Evolutionary conservation across 2,797 vertebrate species (phyloP), one percentile per base, ranked within the genome.

Genomic region (Mareca strepera): DNA sequence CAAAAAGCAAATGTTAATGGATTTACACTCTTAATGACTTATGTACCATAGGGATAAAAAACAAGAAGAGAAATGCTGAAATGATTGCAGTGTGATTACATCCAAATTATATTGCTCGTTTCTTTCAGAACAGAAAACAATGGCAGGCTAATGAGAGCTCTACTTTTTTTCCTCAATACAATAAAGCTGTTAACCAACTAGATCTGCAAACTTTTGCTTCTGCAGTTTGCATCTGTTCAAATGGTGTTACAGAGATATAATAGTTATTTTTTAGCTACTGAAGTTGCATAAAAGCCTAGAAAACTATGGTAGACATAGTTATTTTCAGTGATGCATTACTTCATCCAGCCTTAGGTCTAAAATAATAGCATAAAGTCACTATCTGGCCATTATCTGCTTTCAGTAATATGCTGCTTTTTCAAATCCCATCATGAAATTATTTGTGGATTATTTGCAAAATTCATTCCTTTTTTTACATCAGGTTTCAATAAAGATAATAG

Each of bases 371-470:
- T 80, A 33, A 85, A 88, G 29, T 94, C 78, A 72, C 88, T 93
- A 46, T 91, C 78, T 82, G 41, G 37, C 35, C 31, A 69, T 92
- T 80, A 64, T 80, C 63, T 72, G 8, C 41, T 88, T 94, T 68
- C 52, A 78, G 50, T 35, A 68, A 77, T 86, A 74, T 3, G n/a
- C 58, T 79, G 16, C 37, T 56, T 93, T 96, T 94, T 80, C 53
- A 76, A 92, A 91, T 79, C 29, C 29, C 33, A 43, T 90, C 12
- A 46, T 93, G 59, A 94, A 91, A 59, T 86, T 86, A 74, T 92
- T 86, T 96, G 58, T 83, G 37, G 72, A 86, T 92, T 94, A 89
- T 88, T 92, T 96, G n/a, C 68, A 88, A 84, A 83, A 85, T 88
- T 89, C 9, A 50, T 84, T 83, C 39, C 22, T 28, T 68, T 92